These are phyloP conservation scores for Macrosiphum euphorbiae DNA, from an alignment of 2,888 invertebrate species.

Conservation along the genomic window DNA sequence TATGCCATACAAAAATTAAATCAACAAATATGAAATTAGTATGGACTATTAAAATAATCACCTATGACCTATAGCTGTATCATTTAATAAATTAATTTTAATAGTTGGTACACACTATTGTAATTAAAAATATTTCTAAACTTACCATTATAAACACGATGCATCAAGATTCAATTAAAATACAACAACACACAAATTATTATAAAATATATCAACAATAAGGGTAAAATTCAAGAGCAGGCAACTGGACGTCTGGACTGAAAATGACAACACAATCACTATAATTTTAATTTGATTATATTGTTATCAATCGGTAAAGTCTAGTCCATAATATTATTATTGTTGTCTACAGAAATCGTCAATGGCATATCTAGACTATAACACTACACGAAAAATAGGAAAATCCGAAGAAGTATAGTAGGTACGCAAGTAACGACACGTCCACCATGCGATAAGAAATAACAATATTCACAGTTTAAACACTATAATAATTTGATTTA, in stretches of 20 bases:
- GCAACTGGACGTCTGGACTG: neutral
- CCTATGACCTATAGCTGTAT: neutral
- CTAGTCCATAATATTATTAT: neutral
- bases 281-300: too few relatives aligned
- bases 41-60: neutral
- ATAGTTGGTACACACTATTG: neutral
- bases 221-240: neutral
- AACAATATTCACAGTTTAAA: neutral
- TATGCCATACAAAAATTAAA: neutral
- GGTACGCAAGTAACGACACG: neutral
- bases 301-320: too few relatives aligned
- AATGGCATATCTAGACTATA: neutral
- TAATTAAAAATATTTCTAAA: neutral
- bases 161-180: neutral
- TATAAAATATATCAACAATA: neutral
- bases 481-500: neutral
- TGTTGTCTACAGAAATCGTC: neutral
- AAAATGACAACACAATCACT: neutral
- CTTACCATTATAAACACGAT: neutral
- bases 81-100: neutral
- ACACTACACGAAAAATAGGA: neutral
- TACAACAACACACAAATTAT: neutral
- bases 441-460: neutral
- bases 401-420: neutral
- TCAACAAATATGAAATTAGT: neutral